Evolutionary conservation across 1,140 invertebrate genomes (phyloP), one percentile per base, ranked within the genome.

Genomic region (Idris sp.): DNA sequence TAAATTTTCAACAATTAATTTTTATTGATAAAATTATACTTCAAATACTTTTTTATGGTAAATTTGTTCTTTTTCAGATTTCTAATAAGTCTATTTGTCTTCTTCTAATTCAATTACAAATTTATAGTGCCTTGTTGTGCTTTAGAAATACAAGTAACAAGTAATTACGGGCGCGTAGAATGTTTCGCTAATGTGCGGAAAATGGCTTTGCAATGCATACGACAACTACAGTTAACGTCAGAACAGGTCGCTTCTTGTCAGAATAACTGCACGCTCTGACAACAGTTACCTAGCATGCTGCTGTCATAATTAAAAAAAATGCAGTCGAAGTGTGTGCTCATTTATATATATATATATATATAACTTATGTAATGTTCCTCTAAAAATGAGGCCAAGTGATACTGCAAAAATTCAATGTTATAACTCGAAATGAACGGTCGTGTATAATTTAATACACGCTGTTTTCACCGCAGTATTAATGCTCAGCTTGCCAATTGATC

Each of bases 171-270:
- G 35, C 31, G 38, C 31, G 48, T 15, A 30, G 48, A 61, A 54
- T 54, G 67, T 33, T 46, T 53, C 31, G 28, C 48, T 71, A 71
- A 71, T 54, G 56, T 15, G 53, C 53, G 44, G 51, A 58, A 58
- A 68, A 68, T 58, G 64, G 44, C 35, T 43, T 56, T 36, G 44
- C 53, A 11, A 65, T 68, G 64, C 64, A 65, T 65, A 54, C 54
- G 61, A 65, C 61, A 65, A 54, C 40, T 65, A 48, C 61, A 54
- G 61, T 65, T 54, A 54, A 6, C 35, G 33, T 59, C 53, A 51
- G 44, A 49, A 38, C 40, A 11, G 44, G 53, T 51, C 43, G 44
- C 44, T 59, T 51, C 53, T 59, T 51, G 48, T 68, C 14, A 44
- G 36, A 36, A 59, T 59, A 68, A 68, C 64, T 68, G 53, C 64